Evolutionary conservation across 2,113 vertebrate species (phyloP).

Genomic region (Protobothrops flavoviridis): DNA sequence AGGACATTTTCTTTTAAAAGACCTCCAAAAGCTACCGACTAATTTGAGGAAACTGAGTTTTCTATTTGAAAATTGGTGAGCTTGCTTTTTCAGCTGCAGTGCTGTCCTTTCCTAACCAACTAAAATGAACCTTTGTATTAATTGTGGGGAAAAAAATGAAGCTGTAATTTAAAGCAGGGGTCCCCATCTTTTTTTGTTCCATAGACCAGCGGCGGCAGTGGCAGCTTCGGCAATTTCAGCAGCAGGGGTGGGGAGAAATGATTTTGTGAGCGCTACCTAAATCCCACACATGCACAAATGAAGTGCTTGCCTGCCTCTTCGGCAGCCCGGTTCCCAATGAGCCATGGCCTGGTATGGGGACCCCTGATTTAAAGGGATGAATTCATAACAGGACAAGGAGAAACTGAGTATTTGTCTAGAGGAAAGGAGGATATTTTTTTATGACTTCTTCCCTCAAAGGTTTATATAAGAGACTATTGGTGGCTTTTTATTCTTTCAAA

Average conservation of each 20-base stretch:
- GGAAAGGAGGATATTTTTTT: not conserved
- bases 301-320: not conserved
- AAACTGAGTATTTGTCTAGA: not conserved
- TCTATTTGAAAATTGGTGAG: constrained; percentile 13
- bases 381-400: not conserved
- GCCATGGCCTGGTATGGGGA: not conserved
- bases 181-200: not conserved
- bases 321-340: not conserved
- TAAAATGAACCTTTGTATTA: not conserved
- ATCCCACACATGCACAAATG: not conserved
- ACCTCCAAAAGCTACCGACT: constrained; percentile 27
- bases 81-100: constrained; percentile 6
- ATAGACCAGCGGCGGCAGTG: not conserved
- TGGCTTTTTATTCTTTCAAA: not conserved
- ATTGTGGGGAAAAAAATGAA: not conserved
- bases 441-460: not conserved
- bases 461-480: not conserved
- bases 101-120: not conserved
- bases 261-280: not conserved
- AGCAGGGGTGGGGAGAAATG: not conserved
- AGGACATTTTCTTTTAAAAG: constrained; percentile 35
- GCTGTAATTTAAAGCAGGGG: not conserved
- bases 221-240: not conserved
- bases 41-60: not conserved
- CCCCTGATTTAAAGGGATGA: not conserved